Evolutionary conservation across 2,888 invertebrate genomes (phyloP), one percentile per base, ranked within the genome.

Genomic region (Venusia cambrica): DNA sequence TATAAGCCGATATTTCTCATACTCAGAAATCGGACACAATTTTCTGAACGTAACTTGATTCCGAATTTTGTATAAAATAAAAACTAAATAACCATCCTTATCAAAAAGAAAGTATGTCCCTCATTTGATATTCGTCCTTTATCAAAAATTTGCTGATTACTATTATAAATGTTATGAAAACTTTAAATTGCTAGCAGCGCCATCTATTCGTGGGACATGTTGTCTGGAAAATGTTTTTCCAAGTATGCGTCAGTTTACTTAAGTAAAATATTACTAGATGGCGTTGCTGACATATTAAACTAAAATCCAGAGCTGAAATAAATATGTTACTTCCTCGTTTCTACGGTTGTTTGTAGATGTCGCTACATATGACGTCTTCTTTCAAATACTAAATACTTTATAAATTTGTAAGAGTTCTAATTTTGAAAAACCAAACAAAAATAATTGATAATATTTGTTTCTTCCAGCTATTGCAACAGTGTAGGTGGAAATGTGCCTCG

Each of bases 211-310:
- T 1, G 8, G 2, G 1, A 5, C 3, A 2, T 5, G 18, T 4
- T 35, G 38, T 8, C 17, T 19, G 38, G 44, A 42, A 44, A 44
- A 44, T 35, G 27, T 33, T 39, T 44, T 46, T 25, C 13, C 2
- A 19, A 7, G 9, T 28, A 14, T 14, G 16, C 4, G 10, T n/a
- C 1, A 5, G 8, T 24, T 21, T 35, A 30, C 5, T 54, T 36
- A 29, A 5, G 42, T 53, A 51, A 64, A 64, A 62, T 32, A 51
- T 38, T 47, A 28, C 30, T 25, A 72, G 73, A 63, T 69, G 70
- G 72, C 67, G 57, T 7, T 42, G 19, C 13, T 13, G 4, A 15
- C 9, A 12, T 17, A 6, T 19, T 12, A n/a, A 9, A 7, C n/a
- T 34, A 17, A 14, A 19, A 7, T 4, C 0, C 8, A 2, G 10